Base-by-base conservation (phyloP, 2,113 vertebrate species). In the Cnemophilus loriae region DNA sequence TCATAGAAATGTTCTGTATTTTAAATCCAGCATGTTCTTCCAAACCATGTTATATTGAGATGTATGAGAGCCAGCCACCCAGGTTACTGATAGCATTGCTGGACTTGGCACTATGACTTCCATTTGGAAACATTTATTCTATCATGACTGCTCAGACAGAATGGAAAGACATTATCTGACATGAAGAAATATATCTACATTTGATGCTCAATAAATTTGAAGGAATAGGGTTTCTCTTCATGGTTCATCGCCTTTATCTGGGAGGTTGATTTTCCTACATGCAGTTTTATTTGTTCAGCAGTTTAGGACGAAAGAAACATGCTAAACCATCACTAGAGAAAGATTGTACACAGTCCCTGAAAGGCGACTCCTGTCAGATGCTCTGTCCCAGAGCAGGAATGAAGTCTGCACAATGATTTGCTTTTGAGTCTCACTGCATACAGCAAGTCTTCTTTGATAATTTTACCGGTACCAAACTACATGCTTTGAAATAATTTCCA, bases 161-260 rank as follows among this genome's bases (percentile, higher is more conserved):
- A 90, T 39, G 49, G 65, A 74, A 84, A 92, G 15, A 82, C 77
- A 82, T 84, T 76, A 71, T 68, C 56, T 93, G 88, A 87, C 80
- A 70, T 74, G 49, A 96, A 92, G 73, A 89, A 92, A 73, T 49
- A 71, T 84, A 94, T 78, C 93, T 88, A 89, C 44, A 93, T 94
- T 93, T 92, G 88, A 90, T 84, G 64, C 44, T 95, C 76, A 89
- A 89, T 78, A 92, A 89, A 93, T 81, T 9, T 93, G 96, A 96
- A 86, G 92, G 76, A 90, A 90, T 60, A 84, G 18, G 44, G 41
- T 90, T 94, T 92, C 64, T 87, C 77, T 71, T 89, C 60, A 82
- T 33, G 90, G 90, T 92, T 95, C 73, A 53, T 61, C 4, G 6
- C 68, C 60, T 95, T 96, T 92, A 84, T 77, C 52, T 75, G 49